Base-by-base conservation (phyloP, 2,888 invertebrate genomes). In the Agrilus cyanescens region DNA sequence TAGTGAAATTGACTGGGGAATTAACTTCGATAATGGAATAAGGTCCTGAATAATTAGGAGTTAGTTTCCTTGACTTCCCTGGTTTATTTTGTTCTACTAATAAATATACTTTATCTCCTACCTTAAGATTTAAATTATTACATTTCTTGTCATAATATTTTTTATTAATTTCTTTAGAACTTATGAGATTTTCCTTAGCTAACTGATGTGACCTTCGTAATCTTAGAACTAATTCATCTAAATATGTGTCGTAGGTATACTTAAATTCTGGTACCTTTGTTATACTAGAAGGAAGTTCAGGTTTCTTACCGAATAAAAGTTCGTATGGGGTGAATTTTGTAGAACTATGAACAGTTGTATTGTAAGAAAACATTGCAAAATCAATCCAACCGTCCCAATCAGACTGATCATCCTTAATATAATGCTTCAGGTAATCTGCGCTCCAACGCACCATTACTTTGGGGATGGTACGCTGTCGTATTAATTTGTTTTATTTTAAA, bases 361-460 rank as follows among this genome's bases (percentile, higher is more conserved):
- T 54, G 35, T 56, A 56, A 0, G 48, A 48, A 37, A 57, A 54
- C 46, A 55, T 51, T 1, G 53, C 51, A 32, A 51, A 53, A 14
- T 31, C 30, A 31, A 14, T 44, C 46, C n/a, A 42, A 38, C 29
- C 41, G 32, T 45, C 40, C 44, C 46, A 48, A 20, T 48, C 41
- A 10, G 29, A 44, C 43, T 53, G 50, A n/a, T 53, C 43, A 13
- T 41, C 10, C 6, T 53, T 52, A 1, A 59, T 54, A 37, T 51
- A 58, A 38, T 57, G 53, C 46, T 53, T 53, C 1, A 62, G 25
- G 41, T 56, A 57, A 14, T 57, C 55, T 1, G 32, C 60, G 45
- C 43, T 61, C 62, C 7, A 60, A 32, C 2, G 57, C 52, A 4
- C 59, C 57, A 32, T 59, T 61, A 5, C 47, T 49, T 48, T 59